Evolutionary conservation across 2,888 invertebrate species (phyloP), one percentile per base, ranked within the genome.

Genomic region (Theretra japonica): DNA sequence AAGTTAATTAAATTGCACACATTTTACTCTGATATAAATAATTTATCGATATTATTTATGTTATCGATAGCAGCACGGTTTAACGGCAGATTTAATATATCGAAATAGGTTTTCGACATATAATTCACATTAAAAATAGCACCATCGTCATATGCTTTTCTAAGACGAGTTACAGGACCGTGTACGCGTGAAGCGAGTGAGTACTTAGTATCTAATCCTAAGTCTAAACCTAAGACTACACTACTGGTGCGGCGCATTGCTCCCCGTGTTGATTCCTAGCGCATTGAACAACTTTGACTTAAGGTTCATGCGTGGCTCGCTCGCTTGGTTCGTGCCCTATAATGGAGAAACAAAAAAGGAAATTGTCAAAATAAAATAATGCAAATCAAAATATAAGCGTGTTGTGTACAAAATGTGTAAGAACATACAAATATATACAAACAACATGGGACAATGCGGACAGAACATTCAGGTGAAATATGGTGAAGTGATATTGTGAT

Each of bases 281-380:
- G 96, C 97, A 95, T 96, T 96, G 95, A 97, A 97, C 91, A 97
- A 95, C 96, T 97, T 97, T 93, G 96, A 97, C 96, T 97, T 97
- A 90, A 97, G 95, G 95, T 97, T 96, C 95, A 96, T 96, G 93
- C 96, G 96, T 88, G 96, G 96, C 95, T 95, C 96, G 95, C 93
- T 96, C 95, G 93, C 95, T 95, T 90, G 96, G 94, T 95, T 96
- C 94, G 95, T 95, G 94, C 94, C 96, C 96, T 95, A 95, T 94
- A 91, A 90, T 89, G 92, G 95, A 93, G 83, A 82, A 88, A 90
- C 92, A 90, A 90, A 90, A 90, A 91, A 91, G 89, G 82, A 90
- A 88, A 92, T 91, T 88, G 87, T 88, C 87, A 88, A 85, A 83
- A 83, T 80, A 86, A 88, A 85, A 84, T 88, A 78, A 86, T 85